These are phyloP conservation scores for Amblyopsis hoosieri DNA, from an alignment of 2,797 vertebrate genomes.

Conservation along the genomic window DNA sequence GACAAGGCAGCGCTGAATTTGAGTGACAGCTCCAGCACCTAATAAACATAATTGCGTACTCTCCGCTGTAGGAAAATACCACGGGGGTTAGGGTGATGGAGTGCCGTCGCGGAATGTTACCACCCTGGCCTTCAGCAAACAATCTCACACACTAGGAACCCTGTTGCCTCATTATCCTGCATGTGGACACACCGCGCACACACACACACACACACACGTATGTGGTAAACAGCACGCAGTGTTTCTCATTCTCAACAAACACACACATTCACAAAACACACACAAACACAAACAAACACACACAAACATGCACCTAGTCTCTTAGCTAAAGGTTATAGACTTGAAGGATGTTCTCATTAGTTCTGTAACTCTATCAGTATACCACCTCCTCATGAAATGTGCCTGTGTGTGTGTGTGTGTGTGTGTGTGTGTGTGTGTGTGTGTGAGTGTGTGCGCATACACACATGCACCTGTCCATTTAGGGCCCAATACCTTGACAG, in stretches of 20 bases:
- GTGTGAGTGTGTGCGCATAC: not conserved
- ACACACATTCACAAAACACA: not conserved
- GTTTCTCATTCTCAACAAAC: constrained; percentile 1
- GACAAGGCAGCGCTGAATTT: constrained; percentile 13
- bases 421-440: not conserved
- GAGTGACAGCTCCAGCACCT: constrained; percentile 53
- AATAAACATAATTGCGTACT: constrained; percentile 60
- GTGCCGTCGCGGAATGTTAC: constrained; percentile 50
- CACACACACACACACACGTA: not conserved
- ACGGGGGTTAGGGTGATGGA: constrained; percentile 53
- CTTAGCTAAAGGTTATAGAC: too few species aligned
- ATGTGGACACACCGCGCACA: constrained; percentile 2
- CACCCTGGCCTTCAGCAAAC: constrained; percentile 51
- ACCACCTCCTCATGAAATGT: constrained; percentile 21
- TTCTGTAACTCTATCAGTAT: not conserved
- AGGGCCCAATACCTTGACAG: constrained; percentile 36
- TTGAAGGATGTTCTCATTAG: too few species aligned
- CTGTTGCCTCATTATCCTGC: constrained; percentile 56
- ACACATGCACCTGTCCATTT: constrained; percentile 3
- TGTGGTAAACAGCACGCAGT: too few species aligned
- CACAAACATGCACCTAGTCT: not conserved
- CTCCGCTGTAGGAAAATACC: constrained; percentile 36
- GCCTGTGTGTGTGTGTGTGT: constrained; percentile 2
- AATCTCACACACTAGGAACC: constrained; percentile 34
- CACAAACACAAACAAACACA: constrained; percentile 11